Conservation (phyloP, 2,888 invertebrate species). For the Myathropa florea region DNA sequence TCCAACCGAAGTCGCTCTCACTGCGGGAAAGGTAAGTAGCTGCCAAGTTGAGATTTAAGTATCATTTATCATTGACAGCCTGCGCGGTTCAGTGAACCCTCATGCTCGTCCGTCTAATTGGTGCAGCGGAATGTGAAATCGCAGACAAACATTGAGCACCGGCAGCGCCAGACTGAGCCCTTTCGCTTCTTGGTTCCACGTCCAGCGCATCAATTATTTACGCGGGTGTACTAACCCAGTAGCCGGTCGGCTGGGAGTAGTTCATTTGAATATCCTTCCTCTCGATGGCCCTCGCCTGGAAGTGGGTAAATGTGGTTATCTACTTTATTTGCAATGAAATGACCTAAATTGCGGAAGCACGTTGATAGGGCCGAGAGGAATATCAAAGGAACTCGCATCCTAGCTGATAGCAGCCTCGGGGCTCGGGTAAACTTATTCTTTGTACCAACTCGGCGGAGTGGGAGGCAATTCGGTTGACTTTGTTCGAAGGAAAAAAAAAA, state of each 20-base stretch:
- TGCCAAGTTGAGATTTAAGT: conserved; percentile 4
- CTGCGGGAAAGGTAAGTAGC: conserved; percentile 61
- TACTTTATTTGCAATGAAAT: conserved; percentile 56
- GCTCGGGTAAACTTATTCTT: conserved; percentile 10
- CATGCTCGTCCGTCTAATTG: background rate
- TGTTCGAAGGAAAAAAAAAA: background rate
- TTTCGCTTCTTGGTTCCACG: background rate
- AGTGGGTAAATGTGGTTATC: conserved; percentile 67
- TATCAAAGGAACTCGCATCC: conserved; percentile 24
- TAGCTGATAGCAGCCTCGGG: conserved; percentile 15
- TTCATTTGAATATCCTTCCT: conserved; percentile 58
- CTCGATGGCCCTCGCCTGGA: conserved; percentile 26
- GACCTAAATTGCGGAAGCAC: conserved; percentile 62
- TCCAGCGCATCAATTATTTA: conserved; percentile 65
- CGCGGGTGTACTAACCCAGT: conserved; percentile 56
- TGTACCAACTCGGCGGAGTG: background rate
- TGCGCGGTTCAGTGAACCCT: conserved; percentile 49
- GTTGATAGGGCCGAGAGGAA: conserved; percentile 39
- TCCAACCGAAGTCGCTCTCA: conserved; percentile 63
- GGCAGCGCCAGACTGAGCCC: too few relatives aligned
- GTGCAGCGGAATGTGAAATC: conserved; percentile 27
- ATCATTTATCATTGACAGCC: conserved; percentile 37
- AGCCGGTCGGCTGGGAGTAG: conserved; percentile 34
- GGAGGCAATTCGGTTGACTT: background rate
- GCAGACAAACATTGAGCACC: conserved; percentile 36